Conservation (phyloP, 1,140 invertebrate genomes). For the Temnothorax longispinosus region DNA sequence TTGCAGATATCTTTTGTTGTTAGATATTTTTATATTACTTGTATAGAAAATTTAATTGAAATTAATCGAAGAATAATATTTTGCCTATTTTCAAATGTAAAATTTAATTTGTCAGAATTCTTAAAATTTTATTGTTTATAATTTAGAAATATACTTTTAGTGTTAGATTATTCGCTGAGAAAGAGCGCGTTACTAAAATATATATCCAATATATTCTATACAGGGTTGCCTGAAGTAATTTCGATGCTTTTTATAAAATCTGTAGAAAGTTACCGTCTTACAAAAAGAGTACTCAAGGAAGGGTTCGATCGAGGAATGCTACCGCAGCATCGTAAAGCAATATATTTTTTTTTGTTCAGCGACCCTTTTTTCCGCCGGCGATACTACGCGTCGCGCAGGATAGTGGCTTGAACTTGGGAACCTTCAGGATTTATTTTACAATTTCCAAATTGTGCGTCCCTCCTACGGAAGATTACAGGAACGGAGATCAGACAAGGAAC, state of each 20-base stretch:
- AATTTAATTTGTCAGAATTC: neutral
- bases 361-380: constrained; percentile 7
- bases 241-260: constrained; percentile 18
- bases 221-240: neutral
- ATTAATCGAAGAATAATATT: neutral
- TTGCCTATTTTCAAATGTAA: neutral
- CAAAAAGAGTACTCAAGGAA: neutral
- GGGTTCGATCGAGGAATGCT: constrained; percentile 16
- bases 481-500: constrained; percentile 63
- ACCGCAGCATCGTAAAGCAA: constrained; percentile 31
- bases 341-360: constrained; percentile 31
- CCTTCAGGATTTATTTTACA: constrained; percentile 57
- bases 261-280: constrained; percentile 1
- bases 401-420: constrained; percentile 1
- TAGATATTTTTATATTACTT: neutral
- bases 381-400: neutral
- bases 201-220: neutral
- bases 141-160: neutral
- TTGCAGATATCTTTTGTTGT: neutral
- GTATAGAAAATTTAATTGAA: neutral
- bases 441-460: constrained; percentile 63
- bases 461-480: constrained; percentile 58
- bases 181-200: neutral
- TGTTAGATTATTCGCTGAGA: neutral
- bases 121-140: neutral